Percentiles rank a stretch among this genome's conserved stretches.
Conservation (phyloP, 2,888 invertebrate genomes). For the Tethea ocularis region DNA sequence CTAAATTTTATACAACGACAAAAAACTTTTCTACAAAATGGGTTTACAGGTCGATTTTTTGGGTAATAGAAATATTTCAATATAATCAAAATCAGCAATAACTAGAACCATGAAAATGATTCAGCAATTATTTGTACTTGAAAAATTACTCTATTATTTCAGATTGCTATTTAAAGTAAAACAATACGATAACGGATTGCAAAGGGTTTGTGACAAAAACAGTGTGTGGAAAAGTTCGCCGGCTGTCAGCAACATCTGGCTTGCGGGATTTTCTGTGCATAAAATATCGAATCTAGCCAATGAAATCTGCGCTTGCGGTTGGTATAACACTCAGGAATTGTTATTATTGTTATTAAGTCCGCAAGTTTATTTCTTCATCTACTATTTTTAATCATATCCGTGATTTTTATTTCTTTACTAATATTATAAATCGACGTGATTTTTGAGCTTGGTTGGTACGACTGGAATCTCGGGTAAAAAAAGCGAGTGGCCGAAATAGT, state of each 20-base stretch:
- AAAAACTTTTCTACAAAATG: too few relatives aligned
- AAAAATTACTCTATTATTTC: neutral
- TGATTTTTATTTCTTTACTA: too few relatives aligned
- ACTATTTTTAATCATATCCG: neutral
- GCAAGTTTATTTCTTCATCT: neutral
- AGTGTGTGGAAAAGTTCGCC: slow-evolving; percentile 16
- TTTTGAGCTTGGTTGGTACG: too few relatives aligned
- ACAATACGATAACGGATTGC: neutral
- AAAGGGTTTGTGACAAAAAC: slow-evolving; percentile 27
- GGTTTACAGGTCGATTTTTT: too few relatives aligned
- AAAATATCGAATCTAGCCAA: slow-evolving; percentile 27
- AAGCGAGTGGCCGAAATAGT: too few relatives aligned
- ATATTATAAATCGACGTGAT: too few relatives aligned
- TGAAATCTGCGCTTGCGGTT: slow-evolving; percentile 20
- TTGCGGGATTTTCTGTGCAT: slow-evolving; percentile 26
- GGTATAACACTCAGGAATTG: slow-evolving; percentile 8
- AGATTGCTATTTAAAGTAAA: neutral
- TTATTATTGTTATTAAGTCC: slow-evolving; percentile 18
- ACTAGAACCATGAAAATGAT: too few relatives aligned
- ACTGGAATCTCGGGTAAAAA: too few relatives aligned
- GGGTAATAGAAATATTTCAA: too few relatives aligned
- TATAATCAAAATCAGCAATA: too few relatives aligned
- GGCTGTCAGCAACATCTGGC: slow-evolving; percentile 24
- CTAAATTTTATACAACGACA: too few relatives aligned
- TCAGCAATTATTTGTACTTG: neutral